Evolutionary conservation across 2,888 invertebrate genomes (phyloP), one percentile per base, ranked within the genome.

Genomic region (Prosapia bicincta): DNA sequence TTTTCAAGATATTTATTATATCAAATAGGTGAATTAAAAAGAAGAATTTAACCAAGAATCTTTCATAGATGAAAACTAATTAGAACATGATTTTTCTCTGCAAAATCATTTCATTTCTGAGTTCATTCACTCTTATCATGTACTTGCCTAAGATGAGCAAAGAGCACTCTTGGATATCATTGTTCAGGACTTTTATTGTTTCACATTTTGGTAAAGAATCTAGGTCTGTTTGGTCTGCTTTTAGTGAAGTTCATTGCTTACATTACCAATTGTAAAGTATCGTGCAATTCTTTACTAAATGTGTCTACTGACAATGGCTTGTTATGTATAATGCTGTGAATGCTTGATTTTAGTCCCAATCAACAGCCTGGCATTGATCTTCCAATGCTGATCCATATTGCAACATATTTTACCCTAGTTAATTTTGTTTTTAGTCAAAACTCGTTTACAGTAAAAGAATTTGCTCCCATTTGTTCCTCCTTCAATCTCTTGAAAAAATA

Each of bases 391-490:
- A 79, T 79, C 72, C 78, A 80, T 71, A 79, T 72, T 69, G 77
- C 79, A 75, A 72, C 72, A 71, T 77, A 80, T 80, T 79, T 78
- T 78, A 74, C 78, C 78, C n/a, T n/a, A 80, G 26, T 78, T 74
- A 68, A 80, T 69, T 54, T 66, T 71, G 69, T 71, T 72, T 32
- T 74, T 69, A 13, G 69, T 71, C 30, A 79, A 79, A 78, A 79
- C 38, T 75, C 23, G 66, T 79, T 26, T 26, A 78, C 28, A 32
- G 74, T 78, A 32, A 67, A 43, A 78, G 77, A 79, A 71, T 79
- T 74, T 65, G 54, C 78, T 20, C 23, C 72, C 66, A 26, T 73
- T 78, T 23, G 78, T 54, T 67, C 65, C 24, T n/a, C 69, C 69
- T 66, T 74, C 66, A 65, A 78, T 78, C 26, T 75, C 65, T 73